Evolutionary conservation across 2,797 vertebrate genomes (phyloP).

Genomic region (Rousettus madagascariensis): DNA sequence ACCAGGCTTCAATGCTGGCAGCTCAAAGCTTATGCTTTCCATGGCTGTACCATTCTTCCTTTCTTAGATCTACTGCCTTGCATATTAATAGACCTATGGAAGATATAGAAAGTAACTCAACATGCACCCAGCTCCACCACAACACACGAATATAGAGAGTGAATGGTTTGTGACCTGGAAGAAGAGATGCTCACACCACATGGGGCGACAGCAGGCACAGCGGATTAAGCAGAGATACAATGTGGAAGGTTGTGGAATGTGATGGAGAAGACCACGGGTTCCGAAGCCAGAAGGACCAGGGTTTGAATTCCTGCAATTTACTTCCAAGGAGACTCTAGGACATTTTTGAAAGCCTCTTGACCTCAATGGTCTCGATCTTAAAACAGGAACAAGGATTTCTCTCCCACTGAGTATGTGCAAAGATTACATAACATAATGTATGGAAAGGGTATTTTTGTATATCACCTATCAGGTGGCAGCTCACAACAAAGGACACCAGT

Average conservation of each 20-base stretch:
- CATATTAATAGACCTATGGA: background rate
- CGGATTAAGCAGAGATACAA: too few relatives aligned
- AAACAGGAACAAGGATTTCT: background rate
- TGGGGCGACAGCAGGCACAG: background rate
- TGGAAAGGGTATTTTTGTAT: background rate
- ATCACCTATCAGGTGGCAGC: background rate
- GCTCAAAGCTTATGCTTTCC: background rate
- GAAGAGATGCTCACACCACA: background rate
- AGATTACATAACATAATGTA: background rate
- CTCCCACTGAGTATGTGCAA: background rate
- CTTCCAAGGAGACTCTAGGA: background rate
- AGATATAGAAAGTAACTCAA: background rate
- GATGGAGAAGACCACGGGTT: background rate
- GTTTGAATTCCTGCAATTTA: background rate
- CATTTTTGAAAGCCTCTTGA: background rate
- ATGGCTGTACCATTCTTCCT: background rate
- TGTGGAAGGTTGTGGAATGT: background rate
- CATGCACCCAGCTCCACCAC: background rate
- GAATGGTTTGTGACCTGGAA: background rate
- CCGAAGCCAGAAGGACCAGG: background rate
- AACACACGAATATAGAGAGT: background rate
- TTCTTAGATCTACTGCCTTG: background rate
- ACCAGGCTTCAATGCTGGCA: background rate
- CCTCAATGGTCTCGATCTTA: background rate
- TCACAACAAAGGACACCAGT: background rate